phyloP scores from a whole-genome alignment of 2,888 invertebrate genomes.

The Mythimna ferrago region DNA sequence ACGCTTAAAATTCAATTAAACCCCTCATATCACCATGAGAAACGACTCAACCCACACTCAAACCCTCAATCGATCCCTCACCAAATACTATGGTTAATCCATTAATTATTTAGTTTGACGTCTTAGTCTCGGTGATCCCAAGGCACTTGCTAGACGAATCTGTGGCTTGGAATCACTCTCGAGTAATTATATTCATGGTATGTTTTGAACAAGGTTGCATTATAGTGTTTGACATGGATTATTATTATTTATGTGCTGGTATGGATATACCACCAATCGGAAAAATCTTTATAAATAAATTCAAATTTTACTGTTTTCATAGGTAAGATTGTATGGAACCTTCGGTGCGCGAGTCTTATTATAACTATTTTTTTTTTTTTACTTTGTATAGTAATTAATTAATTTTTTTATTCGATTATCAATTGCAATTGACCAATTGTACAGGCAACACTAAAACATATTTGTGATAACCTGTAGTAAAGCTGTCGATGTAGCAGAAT shows the following conservation, averaged over 20 bases:
- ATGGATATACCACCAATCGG: too few relatives aligned
- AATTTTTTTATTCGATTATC: too few relatives aligned
- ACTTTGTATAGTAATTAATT: too few relatives aligned
- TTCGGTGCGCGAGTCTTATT: too few relatives aligned
- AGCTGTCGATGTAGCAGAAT: too few relatives aligned
- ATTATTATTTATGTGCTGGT: background rate
- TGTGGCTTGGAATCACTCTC: conserved; percentile 36
- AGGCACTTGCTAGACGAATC: conserved; percentile 41
- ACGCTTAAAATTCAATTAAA: conserved; percentile 6
- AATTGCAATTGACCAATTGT: too few relatives aligned
- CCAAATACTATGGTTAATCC: conserved; percentile 43
- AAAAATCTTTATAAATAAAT: too few relatives aligned
- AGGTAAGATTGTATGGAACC: too few relatives aligned
- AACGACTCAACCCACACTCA: conserved; percentile 3
- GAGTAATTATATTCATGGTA: conserved; percentile 29
- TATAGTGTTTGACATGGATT: background rate
- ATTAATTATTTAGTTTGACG: conserved; percentile 68
- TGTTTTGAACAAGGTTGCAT: background rate
- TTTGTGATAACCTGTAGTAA: too few relatives aligned
- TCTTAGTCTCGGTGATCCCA: conserved; percentile 58
- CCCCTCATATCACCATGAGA: conserved; percentile 2
- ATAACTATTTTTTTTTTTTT: too few relatives aligned
- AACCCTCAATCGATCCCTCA: conserved; percentile 29
- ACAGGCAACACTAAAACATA: too few relatives aligned
- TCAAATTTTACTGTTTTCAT: too few relatives aligned